Conservation (phyloP, 1,140 invertebrate genomes). For the Nasonia vitripennis region DNA sequence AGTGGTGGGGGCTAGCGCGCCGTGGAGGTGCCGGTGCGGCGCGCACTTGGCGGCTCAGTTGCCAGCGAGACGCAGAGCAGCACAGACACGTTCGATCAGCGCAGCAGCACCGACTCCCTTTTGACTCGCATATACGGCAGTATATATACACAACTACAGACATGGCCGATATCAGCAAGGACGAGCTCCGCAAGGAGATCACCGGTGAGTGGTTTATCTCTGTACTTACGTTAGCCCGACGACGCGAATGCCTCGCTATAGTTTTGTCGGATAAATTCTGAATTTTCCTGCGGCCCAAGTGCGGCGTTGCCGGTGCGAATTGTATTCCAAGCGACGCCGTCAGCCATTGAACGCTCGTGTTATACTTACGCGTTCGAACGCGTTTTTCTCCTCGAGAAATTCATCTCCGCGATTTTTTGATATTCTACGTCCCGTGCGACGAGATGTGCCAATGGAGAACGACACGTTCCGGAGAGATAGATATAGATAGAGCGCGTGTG, state of each 20-base stretch:
- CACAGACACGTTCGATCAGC: conserved; percentile 31
- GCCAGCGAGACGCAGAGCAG: conserved; percentile 71
- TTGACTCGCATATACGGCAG: background rate
- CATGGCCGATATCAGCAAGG: conserved; percentile 82
- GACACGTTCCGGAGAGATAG: too few relatives aligned
- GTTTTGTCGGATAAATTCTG: background rate
- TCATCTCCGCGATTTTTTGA: background rate
- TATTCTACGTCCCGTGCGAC: background rate
- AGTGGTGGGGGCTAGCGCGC: background rate
- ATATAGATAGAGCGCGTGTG: background rate
- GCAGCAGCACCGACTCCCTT: conserved; percentile 48
- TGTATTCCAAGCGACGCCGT: background rate
- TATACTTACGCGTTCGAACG: background rate
- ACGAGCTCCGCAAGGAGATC: conserved; percentile 83
- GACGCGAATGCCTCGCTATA: background rate
- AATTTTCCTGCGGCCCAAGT: background rate
- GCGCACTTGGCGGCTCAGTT: conserved; percentile 71
- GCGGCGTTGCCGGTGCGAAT: background rate
- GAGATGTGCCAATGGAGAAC: too few relatives aligned
- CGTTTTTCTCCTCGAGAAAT: background rate
- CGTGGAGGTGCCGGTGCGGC: conserved; percentile 57
- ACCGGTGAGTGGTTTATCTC: conserved; percentile 78
- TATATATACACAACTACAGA: conserved; percentile 10
- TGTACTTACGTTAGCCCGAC: conserved; percentile 60
- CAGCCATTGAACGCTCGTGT: conserved; percentile 8